Percentiles rank a stretch among this genome's conserved stretches.
Evolutionary conservation across 2,113 vertebrate species (phyloP).

Genomic region (Aphelocoma coerulescens): DNA sequence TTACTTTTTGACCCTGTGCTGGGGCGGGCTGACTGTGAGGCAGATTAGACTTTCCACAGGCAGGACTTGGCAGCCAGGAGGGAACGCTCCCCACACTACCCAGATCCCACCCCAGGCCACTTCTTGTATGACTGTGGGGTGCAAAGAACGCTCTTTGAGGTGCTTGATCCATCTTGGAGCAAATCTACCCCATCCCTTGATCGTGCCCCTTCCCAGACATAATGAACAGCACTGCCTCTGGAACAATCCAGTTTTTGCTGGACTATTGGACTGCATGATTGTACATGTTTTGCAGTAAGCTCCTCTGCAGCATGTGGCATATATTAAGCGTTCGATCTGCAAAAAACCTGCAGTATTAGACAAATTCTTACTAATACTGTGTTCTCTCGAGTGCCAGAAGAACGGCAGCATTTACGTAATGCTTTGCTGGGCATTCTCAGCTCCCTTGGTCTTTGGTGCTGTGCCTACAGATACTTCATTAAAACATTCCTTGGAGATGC

Average conservation of each 20-base stretch:
- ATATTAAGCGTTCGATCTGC: constrained; percentile 12
- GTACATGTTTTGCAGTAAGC: not conserved
- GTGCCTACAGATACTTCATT: not conserved
- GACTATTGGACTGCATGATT: not conserved
- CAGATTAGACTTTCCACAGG: not conserved
- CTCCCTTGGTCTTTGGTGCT: not conserved
- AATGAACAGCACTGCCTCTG: not conserved
- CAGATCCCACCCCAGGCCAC: not conserved
- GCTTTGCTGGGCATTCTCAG: not conserved
- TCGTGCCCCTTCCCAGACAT: not conserved
- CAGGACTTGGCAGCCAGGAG: not conserved
- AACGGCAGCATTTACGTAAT: not conserved
- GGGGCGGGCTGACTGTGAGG: not conserved
- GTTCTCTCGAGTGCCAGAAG: not conserved
- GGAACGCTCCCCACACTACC: not conserved
- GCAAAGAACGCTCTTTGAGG: not conserved
- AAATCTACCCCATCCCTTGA: not conserved
- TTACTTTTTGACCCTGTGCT: rapidly evolving
- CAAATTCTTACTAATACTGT: not conserved
- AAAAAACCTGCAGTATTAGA: not conserved
- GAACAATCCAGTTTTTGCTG: not conserved
- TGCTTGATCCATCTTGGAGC: not conserved
- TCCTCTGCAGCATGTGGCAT: not conserved
- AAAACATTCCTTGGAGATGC: not conserved
- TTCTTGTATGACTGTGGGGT: rapidly evolving